Evolutionary conservation across 2,888 invertebrate species (phyloP).

Genomic region (Argynnis bischoffii): DNA sequence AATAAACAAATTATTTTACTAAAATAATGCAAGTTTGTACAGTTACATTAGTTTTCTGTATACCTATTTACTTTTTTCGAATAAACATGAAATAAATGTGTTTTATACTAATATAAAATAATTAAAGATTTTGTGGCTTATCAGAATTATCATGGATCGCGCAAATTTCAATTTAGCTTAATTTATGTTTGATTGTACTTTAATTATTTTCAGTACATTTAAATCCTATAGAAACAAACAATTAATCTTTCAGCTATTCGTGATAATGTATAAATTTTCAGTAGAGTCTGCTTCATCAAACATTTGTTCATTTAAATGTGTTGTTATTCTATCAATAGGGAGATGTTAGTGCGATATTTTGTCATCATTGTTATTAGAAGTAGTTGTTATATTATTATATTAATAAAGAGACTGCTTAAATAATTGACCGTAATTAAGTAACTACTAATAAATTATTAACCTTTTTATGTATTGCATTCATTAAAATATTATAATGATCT

Average conservation of each 20-base stretch:
- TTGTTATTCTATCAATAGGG: too few relatives aligned
- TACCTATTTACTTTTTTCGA: conserved; percentile 4
- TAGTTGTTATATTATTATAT: background rate
- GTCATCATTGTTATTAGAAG: background rate
- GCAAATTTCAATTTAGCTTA: conserved; percentile 15
- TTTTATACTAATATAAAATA: conserved; percentile 3
- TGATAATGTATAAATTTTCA: too few relatives aligned
- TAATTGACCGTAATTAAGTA: background rate
- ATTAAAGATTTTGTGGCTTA: conserved; percentile 4
- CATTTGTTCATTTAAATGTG: too few relatives aligned
- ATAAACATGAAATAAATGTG: conserved; percentile 9
- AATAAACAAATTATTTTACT: too few relatives aligned
- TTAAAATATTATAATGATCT: conserved; percentile 6
- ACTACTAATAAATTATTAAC: conserved; percentile 9
- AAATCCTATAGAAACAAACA: too few relatives aligned
- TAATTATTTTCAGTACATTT: too few relatives aligned
- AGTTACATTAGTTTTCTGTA: too few relatives aligned
- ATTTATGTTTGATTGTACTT: conserved; percentile 2
- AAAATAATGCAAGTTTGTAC: too few relatives aligned
- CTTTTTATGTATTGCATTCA: background rate
- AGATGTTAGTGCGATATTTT: background rate
- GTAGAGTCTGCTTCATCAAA: too few relatives aligned
- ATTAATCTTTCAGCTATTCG: too few relatives aligned
- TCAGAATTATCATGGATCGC: conserved; percentile 16
- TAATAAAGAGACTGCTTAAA: background rate